Evolutionary conservation across 2,113 vertebrate species (phyloP).

Genomic region (Enhydra lutris): DNA sequence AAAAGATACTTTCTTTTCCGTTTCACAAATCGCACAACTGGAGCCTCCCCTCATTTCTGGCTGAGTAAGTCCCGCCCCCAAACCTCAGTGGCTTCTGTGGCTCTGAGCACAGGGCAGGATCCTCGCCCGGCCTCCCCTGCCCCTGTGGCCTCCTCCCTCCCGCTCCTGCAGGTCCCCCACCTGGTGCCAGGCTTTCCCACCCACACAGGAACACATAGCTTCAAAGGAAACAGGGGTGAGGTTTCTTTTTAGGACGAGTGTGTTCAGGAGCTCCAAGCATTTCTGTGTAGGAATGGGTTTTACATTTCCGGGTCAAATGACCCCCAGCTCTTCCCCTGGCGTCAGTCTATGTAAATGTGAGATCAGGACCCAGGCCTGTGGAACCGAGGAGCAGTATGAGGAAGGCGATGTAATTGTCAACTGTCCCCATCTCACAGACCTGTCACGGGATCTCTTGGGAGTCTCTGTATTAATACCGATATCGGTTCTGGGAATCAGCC

Average conservation of each 20-base stretch:
- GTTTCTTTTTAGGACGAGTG: background rate
- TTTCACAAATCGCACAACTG: background rate
- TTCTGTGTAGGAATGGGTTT: background rate
- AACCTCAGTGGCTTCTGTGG: accelerated
- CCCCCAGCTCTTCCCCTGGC: background rate
- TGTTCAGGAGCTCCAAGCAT: background rate
- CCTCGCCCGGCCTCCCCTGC: accelerated
- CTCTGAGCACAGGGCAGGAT: accelerated
- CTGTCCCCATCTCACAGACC: background rate
- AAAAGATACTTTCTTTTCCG: background rate
- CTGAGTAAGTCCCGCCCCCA: background rate
- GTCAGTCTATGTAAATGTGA: background rate
- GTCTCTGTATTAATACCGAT: background rate
- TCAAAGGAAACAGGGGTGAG: background rate
- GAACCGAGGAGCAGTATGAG: background rate
- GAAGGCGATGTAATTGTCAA: background rate
- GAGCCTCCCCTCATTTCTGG: background rate
- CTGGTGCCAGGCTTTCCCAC: accelerated
- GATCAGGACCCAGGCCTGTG: background rate
- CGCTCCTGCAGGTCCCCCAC: accelerated
- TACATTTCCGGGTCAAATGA: background rate
- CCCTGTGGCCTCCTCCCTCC: too few relatives aligned
- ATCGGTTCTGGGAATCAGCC: background rate
- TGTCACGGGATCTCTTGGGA: background rate
- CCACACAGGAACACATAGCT: background rate